These are phyloP conservation scores for Drosophila kanapiae DNA, from an alignment of 1,140 invertebrate genomes.

Conservation along the genomic window DNA sequence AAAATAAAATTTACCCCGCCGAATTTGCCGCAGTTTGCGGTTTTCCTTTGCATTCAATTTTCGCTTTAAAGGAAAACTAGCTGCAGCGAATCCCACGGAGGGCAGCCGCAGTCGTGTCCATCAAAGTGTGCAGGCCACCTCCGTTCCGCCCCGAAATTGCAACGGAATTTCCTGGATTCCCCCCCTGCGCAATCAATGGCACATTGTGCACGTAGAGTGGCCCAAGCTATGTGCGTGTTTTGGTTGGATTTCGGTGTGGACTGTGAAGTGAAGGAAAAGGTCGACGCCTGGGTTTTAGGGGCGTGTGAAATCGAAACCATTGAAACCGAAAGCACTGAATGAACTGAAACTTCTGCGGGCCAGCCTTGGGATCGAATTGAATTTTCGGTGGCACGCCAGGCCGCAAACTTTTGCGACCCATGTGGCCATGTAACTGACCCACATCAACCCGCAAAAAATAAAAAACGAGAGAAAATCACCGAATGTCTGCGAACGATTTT, in stretches of 20 bases:
- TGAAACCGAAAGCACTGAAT: conserved; percentile 77
- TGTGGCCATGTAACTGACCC: conserved; percentile 73
- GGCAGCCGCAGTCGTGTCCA: conserved; percentile 34
- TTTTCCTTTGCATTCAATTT: conserved; percentile 14
- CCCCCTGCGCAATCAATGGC: conserved; percentile 56
- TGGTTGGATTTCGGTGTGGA: conserved; percentile 21
- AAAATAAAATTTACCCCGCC: conserved; percentile 44
- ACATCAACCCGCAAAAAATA: conserved; percentile 45
- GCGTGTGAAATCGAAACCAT: conserved; percentile 79
- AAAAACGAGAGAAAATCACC: conserved; percentile 5
- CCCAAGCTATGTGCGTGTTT: conserved; percentile 53
- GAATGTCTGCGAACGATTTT: conserved; percentile 62
- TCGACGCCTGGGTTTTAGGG: conserved; percentile 39
- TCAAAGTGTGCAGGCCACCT: conserved; percentile 42
- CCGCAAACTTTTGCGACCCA: conserved; percentile 54
- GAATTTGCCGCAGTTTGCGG: conserved; percentile 23
- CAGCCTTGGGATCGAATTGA: conserved; percentile 75
- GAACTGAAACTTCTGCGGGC: conserved; percentile 63
- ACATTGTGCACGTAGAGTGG: conserved; percentile 54
- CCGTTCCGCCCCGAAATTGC: conserved; percentile 17
- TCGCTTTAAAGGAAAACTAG: conserved; percentile 12
- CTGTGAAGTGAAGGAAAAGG: conserved; percentile 3
- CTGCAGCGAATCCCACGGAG: neutral
- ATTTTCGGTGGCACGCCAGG: conserved; percentile 53
- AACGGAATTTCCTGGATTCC: neutral